phyloP scores from a whole-genome alignment of 1,140 invertebrate genomes.

The Macrocentrus cingulum region DNA sequence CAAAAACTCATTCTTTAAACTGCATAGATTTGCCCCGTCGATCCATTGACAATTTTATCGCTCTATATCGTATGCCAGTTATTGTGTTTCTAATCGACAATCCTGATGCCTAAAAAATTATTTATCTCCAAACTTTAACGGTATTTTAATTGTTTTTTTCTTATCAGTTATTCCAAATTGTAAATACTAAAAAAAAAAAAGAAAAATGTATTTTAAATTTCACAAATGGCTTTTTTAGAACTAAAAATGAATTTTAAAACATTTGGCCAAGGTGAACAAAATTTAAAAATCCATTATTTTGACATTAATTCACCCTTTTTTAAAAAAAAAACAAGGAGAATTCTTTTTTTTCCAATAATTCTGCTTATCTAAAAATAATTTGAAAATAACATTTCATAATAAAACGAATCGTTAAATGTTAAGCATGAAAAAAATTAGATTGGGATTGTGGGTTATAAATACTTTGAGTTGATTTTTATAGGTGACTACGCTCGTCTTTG shows the following conservation, averaged over 20 bases:
- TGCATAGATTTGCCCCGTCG: conserved; percentile 17
- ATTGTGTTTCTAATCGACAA: conserved; percentile 5
- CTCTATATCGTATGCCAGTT: neutral
- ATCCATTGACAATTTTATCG: neutral
- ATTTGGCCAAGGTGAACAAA: too few relatives aligned
- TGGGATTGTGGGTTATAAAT: conserved; percentile 24
- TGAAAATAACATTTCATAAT: too few relatives aligned
- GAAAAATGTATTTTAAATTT: conserved; percentile 14
- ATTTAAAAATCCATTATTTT: too few relatives aligned
- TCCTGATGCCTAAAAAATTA: neutral
- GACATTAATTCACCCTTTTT: too few relatives aligned
- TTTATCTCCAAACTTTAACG: neutral
- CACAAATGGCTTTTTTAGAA: conserved; percentile 4
- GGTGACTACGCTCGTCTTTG: conserved; percentile 45
- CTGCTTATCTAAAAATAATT: too few relatives aligned
- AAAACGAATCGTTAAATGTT: too few relatives aligned
- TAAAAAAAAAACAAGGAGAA: too few relatives aligned
- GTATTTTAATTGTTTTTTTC: neutral
- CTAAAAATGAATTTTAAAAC: too few relatives aligned
- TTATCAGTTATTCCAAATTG: too few relatives aligned
- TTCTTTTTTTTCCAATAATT: too few relatives aligned
- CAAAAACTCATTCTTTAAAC: conserved; percentile 25
- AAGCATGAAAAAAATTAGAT: too few relatives aligned
- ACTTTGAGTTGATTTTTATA: conserved; percentile 33
- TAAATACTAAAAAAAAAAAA: conserved; percentile 4